These are phyloP conservation scores for Laothoe populi DNA, from an alignment of 2,888 invertebrate species.

Conservation along the genomic window DNA sequence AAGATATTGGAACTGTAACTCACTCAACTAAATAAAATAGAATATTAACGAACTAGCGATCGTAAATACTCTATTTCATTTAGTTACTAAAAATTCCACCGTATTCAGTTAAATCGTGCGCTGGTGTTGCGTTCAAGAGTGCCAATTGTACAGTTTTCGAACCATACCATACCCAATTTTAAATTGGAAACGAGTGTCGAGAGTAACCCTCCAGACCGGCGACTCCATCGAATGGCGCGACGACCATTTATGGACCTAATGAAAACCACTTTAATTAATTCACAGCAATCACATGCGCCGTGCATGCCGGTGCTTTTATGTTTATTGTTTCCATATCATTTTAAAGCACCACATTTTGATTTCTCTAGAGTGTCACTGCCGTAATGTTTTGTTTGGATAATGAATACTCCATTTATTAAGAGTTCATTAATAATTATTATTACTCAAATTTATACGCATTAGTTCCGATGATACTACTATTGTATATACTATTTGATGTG, in stretches of 20 bases:
- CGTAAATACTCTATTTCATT: too few species aligned
- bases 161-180: too few species aligned
- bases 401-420: slow-evolving; percentile 49
- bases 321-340: slow-evolving; percentile 82
- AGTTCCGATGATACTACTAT: slow-evolving; percentile 34
- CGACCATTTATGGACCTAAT: slow-evolving; percentile 74
- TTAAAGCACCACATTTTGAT: slow-evolving; percentile 79
- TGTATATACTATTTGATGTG: slow-evolving; percentile 16
- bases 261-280: slow-evolving; percentile 84
- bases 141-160: too few species aligned
- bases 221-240: slow-evolving; percentile 35
- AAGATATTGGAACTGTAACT: too few species aligned
- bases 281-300: slow-evolving; percentile 79
- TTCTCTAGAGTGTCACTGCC: slow-evolving; percentile 80
- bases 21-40: too few species aligned
- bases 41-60: too few species aligned
- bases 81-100: too few species aligned
- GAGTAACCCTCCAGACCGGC: too few species aligned
- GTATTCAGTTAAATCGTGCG: too few species aligned
- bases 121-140: too few species aligned
- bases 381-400: slow-evolving; percentile 64
- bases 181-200: too few species aligned
- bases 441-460: slow-evolving; percentile 69
- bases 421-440: slow-evolving; percentile 61
- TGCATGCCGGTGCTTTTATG: slow-evolving; percentile 75